Conservation (phyloP, 2,888 invertebrate species). For the Drosophila anceps region DNA sequence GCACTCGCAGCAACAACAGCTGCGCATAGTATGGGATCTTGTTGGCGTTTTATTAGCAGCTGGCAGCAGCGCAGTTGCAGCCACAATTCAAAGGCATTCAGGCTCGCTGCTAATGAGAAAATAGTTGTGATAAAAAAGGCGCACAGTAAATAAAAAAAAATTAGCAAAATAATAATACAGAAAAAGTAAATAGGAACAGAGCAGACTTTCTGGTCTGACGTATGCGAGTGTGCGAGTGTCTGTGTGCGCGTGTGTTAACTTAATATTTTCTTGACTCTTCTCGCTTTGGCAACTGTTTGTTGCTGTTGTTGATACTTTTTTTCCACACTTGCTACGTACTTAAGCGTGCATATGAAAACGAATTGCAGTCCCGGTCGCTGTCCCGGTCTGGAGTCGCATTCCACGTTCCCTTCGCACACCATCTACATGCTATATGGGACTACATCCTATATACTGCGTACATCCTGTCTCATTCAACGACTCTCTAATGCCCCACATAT, state of each 20-base stretch:
- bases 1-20: neutral
- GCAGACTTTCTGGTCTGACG: slow-evolving; percentile 43
- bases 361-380: slow-evolving; percentile 19
- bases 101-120: slow-evolving; percentile 35
- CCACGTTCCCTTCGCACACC: slow-evolving; percentile 1
- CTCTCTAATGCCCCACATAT: slow-evolving; percentile 54
- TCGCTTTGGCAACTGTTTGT: slow-evolving; percentile 43
- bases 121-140: slow-evolving; percentile 19
- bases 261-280: slow-evolving; percentile 66
- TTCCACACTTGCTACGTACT: slow-evolving; percentile 57
- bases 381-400: slow-evolving; percentile 16
- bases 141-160: neutral
- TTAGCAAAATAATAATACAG: neutral
- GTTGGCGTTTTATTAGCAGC: slow-evolving; percentile 4
- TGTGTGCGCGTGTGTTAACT: slow-evolving; percentile 52
- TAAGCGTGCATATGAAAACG: slow-evolving; percentile 70
- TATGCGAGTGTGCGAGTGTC: neutral
- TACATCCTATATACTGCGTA: slow-evolving; percentile 25
- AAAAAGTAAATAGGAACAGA: slow-evolving; percentile 16
- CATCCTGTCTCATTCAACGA: slow-evolving; percentile 44
- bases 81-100: slow-evolving; percentile 5
- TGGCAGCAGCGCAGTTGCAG: neutral
- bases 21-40: neutral
- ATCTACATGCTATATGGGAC: slow-evolving; percentile 3
- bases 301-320: slow-evolving; percentile 37